These are phyloP conservation scores for Desmodus rotundus DNA, from an alignment of 2,113 vertebrate genomes.

Conservation along the genomic window DNA sequence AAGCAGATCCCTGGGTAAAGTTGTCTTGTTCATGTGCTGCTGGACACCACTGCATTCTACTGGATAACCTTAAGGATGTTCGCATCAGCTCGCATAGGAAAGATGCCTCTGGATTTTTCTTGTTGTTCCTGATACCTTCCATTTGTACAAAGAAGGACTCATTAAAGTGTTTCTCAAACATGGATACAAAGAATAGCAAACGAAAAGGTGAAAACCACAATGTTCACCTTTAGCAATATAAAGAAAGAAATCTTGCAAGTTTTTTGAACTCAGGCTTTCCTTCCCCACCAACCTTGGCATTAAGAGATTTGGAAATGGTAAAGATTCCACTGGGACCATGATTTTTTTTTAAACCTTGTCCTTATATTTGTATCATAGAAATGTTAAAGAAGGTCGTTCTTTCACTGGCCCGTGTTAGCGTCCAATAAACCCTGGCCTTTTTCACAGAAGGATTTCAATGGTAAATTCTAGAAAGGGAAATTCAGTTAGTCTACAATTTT, in stretches of 20 bases:
- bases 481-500: not conserved
- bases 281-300: not conserved
- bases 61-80: not conserved
- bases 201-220: not conserved
- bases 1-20: too few relatives aligned
- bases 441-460: not conserved
- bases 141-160: not conserved
- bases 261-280: not conserved
- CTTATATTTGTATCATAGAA: not conserved
- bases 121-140: not conserved
- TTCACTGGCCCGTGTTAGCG: not conserved
- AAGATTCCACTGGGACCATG: not conserved
- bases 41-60: not conserved
- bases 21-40: too few relatives aligned
- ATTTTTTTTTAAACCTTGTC: not conserved
- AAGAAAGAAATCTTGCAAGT: not conserved
- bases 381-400: not conserved
- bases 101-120: not conserved
- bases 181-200: not conserved
- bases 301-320: not conserved
- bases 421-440: not conserved
- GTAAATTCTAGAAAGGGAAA: not conserved
- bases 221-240: not conserved
- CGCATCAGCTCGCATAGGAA: not conserved
- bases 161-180: not conserved